Base-by-base conservation (phyloP, 2,888 invertebrate species). In the Hedya salicella region DNA sequence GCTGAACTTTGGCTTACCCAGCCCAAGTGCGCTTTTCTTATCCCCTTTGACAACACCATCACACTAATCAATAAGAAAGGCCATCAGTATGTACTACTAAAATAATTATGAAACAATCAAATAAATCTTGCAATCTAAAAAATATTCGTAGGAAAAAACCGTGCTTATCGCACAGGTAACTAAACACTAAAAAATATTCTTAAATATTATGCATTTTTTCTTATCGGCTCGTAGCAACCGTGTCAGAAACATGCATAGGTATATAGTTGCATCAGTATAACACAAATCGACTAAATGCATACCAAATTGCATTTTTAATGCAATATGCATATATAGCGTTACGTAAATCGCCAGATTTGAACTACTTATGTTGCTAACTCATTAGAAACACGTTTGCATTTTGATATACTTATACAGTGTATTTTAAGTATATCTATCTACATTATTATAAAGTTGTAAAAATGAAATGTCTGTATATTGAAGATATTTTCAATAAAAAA, bases 191-290 rank as follows among this genome's bases (percentile, higher is more conserved):
- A 56, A 30, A 17, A 16, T 36, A 44, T 13, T 21, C 14, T 56
- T 57, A 32, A 48, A 53, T 36, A 64, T 44, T 25, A 44, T 53
- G 32, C 48, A 49, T 19, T 53, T 30, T 53, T 46, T 42, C 54
- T 66, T 66, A 66, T 66, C 61, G 59, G 42, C 11, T 4, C 53
- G 4, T 61, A 61, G 66, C 48, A 61, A 66, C 59, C 36, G 16
- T 17, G 44, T 13, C 14, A 32, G 42, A 44, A 14, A 50, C 32
- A 39, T 32, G 53, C 40, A 25, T 14, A 17, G 25, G 11, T 60
- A 59, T 21, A 16, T 32, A 17, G 19, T 53, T 53, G 17, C 36
- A 36, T 36, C 25, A 36, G 30, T 39, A 52, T 44, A 46, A 52
- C 53, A 36, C 53, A 32, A 9, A 14, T 48, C 53, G 46, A 30